Base-by-base conservation (phyloP, 2,113 vertebrate genomes). In the Lanius collurio region DNA sequence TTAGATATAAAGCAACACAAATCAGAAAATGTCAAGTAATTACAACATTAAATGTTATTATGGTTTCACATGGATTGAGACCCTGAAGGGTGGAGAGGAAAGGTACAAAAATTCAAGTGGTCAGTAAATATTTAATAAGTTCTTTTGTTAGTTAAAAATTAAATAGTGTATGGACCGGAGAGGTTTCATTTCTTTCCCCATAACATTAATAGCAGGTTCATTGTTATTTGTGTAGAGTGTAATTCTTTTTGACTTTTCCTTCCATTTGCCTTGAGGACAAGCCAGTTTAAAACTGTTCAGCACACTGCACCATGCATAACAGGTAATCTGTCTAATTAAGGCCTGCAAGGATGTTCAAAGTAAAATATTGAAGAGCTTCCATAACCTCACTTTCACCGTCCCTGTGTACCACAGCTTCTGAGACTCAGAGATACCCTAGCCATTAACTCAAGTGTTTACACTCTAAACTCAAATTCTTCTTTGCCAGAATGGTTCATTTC, bases 271-370 rank as follows among this genome's bases (percentile, higher is more conserved):
- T 98, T 77, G 97, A 99, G 99, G 99, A 99, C 97, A 98, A 98
- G 98, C 97, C 96, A 83, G 98, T 98, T 98, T 98, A 98, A 99
- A 99, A 98, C 96, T 98, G 97, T 98, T 98, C 98, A 97, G 98
- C 97, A 98, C 98, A 98, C 96, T 97, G 97, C 95, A 98, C 98
- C 98, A 98, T 98, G 98, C 98, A 98, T 99, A 99, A 98, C 99
- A 99, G 99, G 99, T 99, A 99, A 99, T 99, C 98, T 99, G 98
- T 98, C 99, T 99, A 99, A 99, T 99, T 99, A 99, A 98, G 98
- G 98, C 97, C 98, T 98, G 96, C 98, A 98, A 98, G 98, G 98
- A 98, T 98, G 98, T 98, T 98, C 98, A 98, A 96, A 98, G 98
- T 99, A 98, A 99, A 99, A 99, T 98, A 99, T 98, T 99, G 97